These are phyloP conservation scores for Drosophila paranaensis DNA, from an alignment of 2,888 invertebrate genomes.

Conservation along the genomic window DNA sequence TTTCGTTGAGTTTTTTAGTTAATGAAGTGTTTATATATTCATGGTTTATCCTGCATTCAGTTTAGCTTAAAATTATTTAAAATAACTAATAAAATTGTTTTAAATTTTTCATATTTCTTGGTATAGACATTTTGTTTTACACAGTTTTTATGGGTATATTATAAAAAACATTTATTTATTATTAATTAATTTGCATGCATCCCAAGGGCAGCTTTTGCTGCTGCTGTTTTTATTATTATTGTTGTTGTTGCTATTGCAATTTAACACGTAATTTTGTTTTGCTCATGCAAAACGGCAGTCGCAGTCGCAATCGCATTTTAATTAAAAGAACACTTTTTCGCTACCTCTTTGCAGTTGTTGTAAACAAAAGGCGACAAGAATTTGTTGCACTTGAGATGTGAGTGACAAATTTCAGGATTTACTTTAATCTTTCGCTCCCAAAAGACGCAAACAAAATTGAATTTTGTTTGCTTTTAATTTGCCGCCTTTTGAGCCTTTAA, in stretches of 20 bases:
- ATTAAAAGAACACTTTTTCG: conserved; percentile 43
- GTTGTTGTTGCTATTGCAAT: conserved; percentile 50
- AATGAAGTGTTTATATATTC: background rate
- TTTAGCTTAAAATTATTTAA: conserved; percentile 50
- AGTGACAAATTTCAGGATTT: conserved; percentile 32
- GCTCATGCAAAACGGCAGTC: conserved; percentile 37
- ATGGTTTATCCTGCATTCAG: conserved; percentile 15
- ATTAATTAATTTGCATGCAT: conserved; percentile 56
- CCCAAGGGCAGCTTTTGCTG: conserved; percentile 26
- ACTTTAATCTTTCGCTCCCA: conserved; percentile 32
- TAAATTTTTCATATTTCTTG: conserved; percentile 33
- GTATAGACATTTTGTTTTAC: conserved; percentile 15
- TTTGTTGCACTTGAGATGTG: conserved; percentile 34
- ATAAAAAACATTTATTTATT: background rate
- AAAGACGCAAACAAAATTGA: conserved; percentile 62
- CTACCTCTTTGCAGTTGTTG: conserved; percentile 2
- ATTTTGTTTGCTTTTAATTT: conserved; percentile 73
- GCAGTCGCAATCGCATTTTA: conserved; percentile 21
- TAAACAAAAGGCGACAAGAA: conserved; percentile 15
- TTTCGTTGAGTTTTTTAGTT: background rate
- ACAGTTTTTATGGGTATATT: background rate
- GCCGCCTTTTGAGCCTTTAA: conserved; percentile 50
- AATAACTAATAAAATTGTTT: background rate
- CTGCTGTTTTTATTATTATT: conserved; percentile 24
- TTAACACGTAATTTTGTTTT: conserved; percentile 65